Conservation (phyloP, 2,888 invertebrate species). For the Pandemis corylana region DNA sequence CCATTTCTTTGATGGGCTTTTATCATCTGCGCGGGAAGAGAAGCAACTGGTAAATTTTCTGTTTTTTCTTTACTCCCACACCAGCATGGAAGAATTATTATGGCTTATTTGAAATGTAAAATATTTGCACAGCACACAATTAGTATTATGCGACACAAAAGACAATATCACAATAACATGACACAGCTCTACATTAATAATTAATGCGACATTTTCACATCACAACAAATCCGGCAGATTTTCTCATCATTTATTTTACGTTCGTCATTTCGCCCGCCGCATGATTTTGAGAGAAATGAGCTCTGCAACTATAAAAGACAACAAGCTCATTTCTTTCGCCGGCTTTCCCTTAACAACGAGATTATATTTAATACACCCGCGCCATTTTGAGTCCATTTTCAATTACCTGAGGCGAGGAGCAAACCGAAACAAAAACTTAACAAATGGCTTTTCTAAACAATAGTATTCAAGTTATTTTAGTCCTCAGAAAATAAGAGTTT, state of each 20-base stretch:
- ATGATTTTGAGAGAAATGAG: constrained; percentile 35
- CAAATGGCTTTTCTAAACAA: constrained; percentile 15
- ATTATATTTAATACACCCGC: constrained; percentile 39
- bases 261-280: constrained; percentile 9
- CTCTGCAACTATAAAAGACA: constrained; percentile 35
- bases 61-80: no score
- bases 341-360: constrained; percentile 31
- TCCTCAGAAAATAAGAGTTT: not conserved
- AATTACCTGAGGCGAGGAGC: constrained; percentile 32
- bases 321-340: constrained; percentile 36
- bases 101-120: no score
- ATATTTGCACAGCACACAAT: no score
- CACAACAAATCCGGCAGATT: not conserved
- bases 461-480: constrained; percentile 5
- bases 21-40: no score
- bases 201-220: not conserved
- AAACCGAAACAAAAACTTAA: constrained; percentile 26
- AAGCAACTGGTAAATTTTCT: no score
- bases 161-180: no score
- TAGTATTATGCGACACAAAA: no score
- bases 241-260: constrained; percentile 11
- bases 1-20: no score
- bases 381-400: constrained; percentile 40
- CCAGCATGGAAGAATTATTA: no score
- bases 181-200: no score